phyloP scores from a whole-genome alignment of 1,140 invertebrate genomes.

The Pseudomyrmex flavicornis region DNA sequence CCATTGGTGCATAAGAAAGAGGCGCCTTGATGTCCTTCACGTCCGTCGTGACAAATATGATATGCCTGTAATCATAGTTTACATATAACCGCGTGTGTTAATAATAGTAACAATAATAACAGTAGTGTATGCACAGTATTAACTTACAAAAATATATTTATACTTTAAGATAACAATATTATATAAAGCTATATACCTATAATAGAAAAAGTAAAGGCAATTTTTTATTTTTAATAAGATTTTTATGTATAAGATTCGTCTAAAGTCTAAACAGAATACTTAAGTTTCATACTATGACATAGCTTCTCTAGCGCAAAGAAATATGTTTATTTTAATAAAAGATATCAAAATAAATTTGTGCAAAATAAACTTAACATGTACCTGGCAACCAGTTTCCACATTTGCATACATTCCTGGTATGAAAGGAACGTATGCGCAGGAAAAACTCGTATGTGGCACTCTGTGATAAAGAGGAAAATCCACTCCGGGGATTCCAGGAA shows the following conservation, averaged over 20 bases:
- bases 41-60: conserved; percentile 93
- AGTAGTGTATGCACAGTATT: too few species aligned
- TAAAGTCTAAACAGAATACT: too few species aligned
- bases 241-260: too few species aligned
- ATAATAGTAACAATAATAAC: too few species aligned
- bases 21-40: conserved; percentile 92
- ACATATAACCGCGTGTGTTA: not conserved
- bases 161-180: too few species aligned
- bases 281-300: too few species aligned
- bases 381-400: conserved; percentile 94
- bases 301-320: too few species aligned
- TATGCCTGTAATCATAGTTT: conserved; percentile 87
- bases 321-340: not conserved
- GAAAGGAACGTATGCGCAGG: conserved; percentile 90
- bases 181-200: too few species aligned
- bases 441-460: conserved; percentile 92
- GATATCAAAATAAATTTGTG: not conserved
- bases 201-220: too few species aligned
- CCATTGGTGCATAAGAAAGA: conserved; percentile 95
- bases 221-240: too few species aligned
- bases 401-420: conserved; percentile 95
- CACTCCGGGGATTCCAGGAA: conserved; percentile 91
- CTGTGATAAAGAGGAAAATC: conserved; percentile 92
- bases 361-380: conserved; percentile 71
- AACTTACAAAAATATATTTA: too few species aligned